Conservation (phyloP, 2,888 invertebrate genomes). For the Patella depressa region DNA sequence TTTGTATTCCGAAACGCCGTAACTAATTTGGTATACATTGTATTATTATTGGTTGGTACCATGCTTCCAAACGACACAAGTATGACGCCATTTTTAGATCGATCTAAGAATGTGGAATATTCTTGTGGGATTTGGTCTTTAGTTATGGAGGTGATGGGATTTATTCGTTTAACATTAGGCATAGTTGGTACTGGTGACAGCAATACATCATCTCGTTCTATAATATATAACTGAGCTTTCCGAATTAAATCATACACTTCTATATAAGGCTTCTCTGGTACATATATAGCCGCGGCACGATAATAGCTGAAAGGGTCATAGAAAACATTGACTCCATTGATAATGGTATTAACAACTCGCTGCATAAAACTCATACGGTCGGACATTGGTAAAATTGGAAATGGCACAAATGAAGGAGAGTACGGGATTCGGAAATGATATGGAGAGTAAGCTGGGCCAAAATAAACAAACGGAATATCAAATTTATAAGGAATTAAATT, state of each 20-base stretch:
- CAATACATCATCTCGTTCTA: slow-evolving; percentile 40
- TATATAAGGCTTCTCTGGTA: slow-evolving; percentile 34
- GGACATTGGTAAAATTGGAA: neutral
- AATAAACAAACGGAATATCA: slow-evolving; percentile 29
- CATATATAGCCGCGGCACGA: slow-evolving; percentile 30
- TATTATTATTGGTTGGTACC: neutral
- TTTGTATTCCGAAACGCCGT: neutral
- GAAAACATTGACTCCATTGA: neutral
- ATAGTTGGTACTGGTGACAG: slow-evolving; percentile 36
- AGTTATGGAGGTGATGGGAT: slow-evolving; percentile 36
- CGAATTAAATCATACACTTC: slow-evolving; percentile 26
- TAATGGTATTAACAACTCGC: slow-evolving; percentile 23
- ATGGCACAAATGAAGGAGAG: slow-evolving; percentile 15
- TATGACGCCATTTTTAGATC: slow-evolving; percentile 41
- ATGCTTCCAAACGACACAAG: slow-evolving; percentile 49
- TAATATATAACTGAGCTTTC: slow-evolving; percentile 38
- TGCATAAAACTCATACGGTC: slow-evolving; percentile 24
- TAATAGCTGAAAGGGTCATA: slow-evolving; percentile 26
- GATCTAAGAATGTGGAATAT: slow-evolving; percentile 37
- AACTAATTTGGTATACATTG: neutral
- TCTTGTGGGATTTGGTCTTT: slow-evolving; percentile 35
- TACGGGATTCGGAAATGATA: slow-evolving; percentile 7
- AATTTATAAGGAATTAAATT: slow-evolving; percentile 28
- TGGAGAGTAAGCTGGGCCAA: slow-evolving; percentile 13
- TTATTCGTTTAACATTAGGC: slow-evolving; percentile 41